Percentiles rank a stretch among this genome's conserved stretches.
These are phyloP conservation scores for Drosophila equinoxialis DNA, from an alignment of 1,140 invertebrate genomes.

Conservation along the genomic window DNA sequence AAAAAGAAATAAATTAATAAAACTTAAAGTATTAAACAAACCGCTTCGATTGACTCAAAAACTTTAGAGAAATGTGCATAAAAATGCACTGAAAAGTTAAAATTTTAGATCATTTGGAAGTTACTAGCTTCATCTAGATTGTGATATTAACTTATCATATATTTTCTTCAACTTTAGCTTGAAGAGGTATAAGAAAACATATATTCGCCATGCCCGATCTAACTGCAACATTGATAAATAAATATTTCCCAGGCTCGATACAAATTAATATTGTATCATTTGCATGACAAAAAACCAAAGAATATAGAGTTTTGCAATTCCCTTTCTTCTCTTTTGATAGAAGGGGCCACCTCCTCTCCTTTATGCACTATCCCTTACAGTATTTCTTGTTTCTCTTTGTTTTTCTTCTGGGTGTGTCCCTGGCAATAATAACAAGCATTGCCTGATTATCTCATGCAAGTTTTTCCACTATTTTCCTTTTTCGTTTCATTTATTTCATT, in stretches of 20 bases:
- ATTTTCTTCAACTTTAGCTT: neutral
- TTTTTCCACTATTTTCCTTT: conserved; percentile 55
- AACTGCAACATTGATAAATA: neutral
- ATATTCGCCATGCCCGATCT: neutral
- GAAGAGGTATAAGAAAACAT: neutral
- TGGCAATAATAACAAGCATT: conserved; percentile 66
- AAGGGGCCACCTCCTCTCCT: neutral
- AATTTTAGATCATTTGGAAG: too few species aligned
- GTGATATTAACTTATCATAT: too few species aligned
- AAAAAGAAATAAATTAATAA: too few species aligned
- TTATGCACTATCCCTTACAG: neutral
- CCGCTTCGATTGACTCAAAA: too few species aligned
- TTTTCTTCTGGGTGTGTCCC: conserved; percentile 48
- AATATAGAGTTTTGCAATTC: neutral
- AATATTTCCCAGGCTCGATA: conserved; percentile 16
- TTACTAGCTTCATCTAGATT: too few species aligned
- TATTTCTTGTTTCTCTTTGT: too few species aligned
- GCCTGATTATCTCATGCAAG: conserved; percentile 59
- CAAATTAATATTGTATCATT: conserved; percentile 39
- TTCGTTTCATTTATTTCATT: conserved; percentile 14
- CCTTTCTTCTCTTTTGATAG: neutral
- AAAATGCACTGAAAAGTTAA: too few species aligned
- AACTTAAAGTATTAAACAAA: too few species aligned
- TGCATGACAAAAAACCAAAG: conserved; percentile 46
- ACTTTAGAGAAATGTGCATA: too few species aligned